Conservation (phyloP, 2,888 invertebrate genomes). For the Entomobrya proxima region DNA sequence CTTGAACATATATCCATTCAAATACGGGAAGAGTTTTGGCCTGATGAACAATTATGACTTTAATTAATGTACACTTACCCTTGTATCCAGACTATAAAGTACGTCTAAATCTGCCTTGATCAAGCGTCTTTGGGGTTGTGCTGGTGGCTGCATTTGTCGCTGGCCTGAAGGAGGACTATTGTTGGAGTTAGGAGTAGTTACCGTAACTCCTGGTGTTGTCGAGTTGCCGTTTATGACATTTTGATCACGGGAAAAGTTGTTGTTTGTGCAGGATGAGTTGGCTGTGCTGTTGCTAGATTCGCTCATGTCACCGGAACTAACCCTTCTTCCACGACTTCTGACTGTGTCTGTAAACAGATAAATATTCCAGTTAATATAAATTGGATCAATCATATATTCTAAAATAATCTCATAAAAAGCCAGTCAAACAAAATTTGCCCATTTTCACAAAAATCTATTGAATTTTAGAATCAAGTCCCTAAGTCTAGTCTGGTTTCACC, state of each 20-base stretch:
- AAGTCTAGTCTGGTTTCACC: slow-evolving; percentile 45
- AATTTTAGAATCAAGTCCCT: no score
- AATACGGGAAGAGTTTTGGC: no score
- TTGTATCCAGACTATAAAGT: slow-evolving; percentile 74
- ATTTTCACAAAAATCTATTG: slow-evolving; percentile 7
- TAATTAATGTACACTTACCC: no score
- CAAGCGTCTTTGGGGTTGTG: slow-evolving; percentile 73
- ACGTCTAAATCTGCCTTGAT: slow-evolving; percentile 75
- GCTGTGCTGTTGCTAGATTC: slow-evolving; percentile 49
- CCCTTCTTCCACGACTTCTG: slow-evolving; percentile 70
- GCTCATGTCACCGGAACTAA: slow-evolving; percentile 72
- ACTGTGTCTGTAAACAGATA: slow-evolving; percentile 69
- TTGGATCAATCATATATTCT: neutral
- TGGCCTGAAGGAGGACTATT: slow-evolving; percentile 34
- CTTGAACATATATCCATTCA: no score
- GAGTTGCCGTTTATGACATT: slow-evolving; percentile 8
- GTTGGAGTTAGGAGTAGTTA: no score
- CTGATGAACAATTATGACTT: no score
- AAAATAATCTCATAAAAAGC: no score
- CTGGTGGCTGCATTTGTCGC: slow-evolving; percentile 58
- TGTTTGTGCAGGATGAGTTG: no score
- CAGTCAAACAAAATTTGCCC: slow-evolving; percentile 27
- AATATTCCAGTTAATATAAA: neutral
- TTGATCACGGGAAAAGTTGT: slow-evolving; percentile 64
- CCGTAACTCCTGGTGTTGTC: neutral